Base-by-base conservation (phyloP, 2,888 invertebrate species). In the Plusia festucae region DNA sequence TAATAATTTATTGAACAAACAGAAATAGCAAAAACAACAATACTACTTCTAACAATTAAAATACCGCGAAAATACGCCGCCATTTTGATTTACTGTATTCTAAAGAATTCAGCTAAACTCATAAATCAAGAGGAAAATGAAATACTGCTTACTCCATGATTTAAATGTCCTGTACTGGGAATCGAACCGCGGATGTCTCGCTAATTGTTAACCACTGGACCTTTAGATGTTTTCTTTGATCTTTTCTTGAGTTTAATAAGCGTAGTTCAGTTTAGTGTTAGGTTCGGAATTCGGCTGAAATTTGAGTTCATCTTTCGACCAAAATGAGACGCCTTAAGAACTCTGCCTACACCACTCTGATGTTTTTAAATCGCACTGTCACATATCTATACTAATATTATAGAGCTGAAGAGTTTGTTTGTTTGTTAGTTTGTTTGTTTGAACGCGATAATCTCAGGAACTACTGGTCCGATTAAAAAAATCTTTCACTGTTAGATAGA, bases 111-210 rank as follows among this genome's bases (percentile, higher is more conserved):
- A 60, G 51, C 52, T 64, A 61, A 68, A 61, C 67, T 0, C 46
- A 76, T 82, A 82, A 82, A 79, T 82, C 80, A 78, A 55, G 56
- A 55, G 32, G 52, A 53, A 78, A 77, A 67, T 56, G 15, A 54
- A 56, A 8, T 62, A 57, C 70, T 68, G 60, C 59, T 34, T 59
- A 69, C 46, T 58, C 54, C 30, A 74, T 83, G 82, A 83, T 83
- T 83, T 82, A 83, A 75, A 60, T 56, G 70, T 82, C 51, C 70
- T 60, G 30, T 83, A 81, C 84, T 68, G 73, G 60, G 83, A 83
- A 83, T 77, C 77, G 75, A 83, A 81, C 68, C 57, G 76, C 69
- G 75, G 72, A 70, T 70, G 72, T 75, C 57, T 53, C 73, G 79
- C 70, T 82, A 81, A 80, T 82, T 82, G 76, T 78, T 73, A 60